phyloP scores from a whole-genome alignment of 2,113 vertebrate genomes.

The Pampusana beccarii region DNA sequence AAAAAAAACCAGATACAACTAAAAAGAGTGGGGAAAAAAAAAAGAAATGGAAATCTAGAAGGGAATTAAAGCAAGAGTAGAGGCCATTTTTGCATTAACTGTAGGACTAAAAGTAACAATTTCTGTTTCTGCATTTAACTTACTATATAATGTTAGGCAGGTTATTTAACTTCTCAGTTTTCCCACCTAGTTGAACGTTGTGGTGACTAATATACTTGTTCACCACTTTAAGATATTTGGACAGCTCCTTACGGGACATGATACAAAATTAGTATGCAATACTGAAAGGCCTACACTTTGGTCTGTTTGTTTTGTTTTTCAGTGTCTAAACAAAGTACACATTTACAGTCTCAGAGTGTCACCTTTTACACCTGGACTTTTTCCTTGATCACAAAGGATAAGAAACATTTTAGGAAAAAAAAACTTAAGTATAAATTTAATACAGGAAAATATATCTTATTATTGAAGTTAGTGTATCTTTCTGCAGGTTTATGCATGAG shows the following conservation, averaged over 20 bases:
- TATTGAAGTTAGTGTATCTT: background rate
- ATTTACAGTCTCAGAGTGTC: background rate
- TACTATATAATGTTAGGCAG: background rate
- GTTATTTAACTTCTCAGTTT: background rate
- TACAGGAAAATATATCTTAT: background rate
- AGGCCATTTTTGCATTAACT: background rate
- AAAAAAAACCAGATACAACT: background rate
- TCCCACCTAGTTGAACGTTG: background rate
- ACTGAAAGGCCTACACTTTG: background rate
- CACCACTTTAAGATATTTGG: background rate
- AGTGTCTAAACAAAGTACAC: background rate
- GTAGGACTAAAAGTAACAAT: background rate
- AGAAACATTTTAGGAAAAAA: background rate
- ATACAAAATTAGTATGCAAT: background rate
- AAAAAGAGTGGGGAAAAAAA: background rate
- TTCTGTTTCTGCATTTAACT: background rate
- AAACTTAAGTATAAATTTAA: background rate
- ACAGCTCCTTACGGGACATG: background rate
- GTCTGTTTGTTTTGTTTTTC: background rate
- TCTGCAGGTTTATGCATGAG: accelerated
- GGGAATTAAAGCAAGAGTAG: background rate
- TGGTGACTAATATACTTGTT: background rate
- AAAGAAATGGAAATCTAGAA: background rate
- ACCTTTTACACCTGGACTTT: background rate
- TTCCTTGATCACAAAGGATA: background rate